phyloP scores from a whole-genome alignment of 2,797 vertebrate genomes.

The Characodon lateralis region DNA sequence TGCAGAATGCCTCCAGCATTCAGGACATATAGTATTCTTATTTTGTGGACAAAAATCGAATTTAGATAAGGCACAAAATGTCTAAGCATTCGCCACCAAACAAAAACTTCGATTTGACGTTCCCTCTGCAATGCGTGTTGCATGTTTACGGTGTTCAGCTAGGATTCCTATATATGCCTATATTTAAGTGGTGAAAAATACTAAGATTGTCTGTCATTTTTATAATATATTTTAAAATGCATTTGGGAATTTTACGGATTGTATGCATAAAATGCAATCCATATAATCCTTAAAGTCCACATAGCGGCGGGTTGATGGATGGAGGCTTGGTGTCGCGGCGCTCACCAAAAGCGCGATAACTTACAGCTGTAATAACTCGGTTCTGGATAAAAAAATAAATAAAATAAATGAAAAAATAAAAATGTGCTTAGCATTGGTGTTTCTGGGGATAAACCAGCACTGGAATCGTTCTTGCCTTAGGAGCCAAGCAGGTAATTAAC shows the following conservation, averaged over 20 bases:
- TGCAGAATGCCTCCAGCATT: background rate
- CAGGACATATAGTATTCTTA: background rate
- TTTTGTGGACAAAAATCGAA: background rate
- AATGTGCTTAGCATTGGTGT: constrained; percentile 69
- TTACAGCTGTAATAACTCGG: constrained; percentile 42
- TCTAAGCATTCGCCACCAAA: background rate
- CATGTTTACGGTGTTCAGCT: background rate
- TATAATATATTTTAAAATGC: background rate
- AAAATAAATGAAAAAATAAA: background rate
- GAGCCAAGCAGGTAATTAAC: constrained; percentile 76
- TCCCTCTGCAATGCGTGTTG: background rate
- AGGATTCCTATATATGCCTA: background rate
- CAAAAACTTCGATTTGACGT: background rate
- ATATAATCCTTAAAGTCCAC: background rate
- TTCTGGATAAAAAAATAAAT: constrained; percentile 9
- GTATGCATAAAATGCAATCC: background rate
- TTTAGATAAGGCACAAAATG: background rate
- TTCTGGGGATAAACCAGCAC: constrained; percentile 48
- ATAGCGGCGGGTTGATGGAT: constrained; percentile 52
- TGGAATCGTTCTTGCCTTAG: constrained; percentile 32
- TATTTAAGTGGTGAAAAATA: background rate
- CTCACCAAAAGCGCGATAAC: constrained; percentile 18
- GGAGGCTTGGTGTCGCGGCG: constrained; percentile 12
- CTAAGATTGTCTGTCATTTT: background rate
- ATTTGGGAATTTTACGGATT: background rate